Base-by-base conservation (phyloP, 2,797 vertebrate species). In the Macropodus opercularis region DNA sequence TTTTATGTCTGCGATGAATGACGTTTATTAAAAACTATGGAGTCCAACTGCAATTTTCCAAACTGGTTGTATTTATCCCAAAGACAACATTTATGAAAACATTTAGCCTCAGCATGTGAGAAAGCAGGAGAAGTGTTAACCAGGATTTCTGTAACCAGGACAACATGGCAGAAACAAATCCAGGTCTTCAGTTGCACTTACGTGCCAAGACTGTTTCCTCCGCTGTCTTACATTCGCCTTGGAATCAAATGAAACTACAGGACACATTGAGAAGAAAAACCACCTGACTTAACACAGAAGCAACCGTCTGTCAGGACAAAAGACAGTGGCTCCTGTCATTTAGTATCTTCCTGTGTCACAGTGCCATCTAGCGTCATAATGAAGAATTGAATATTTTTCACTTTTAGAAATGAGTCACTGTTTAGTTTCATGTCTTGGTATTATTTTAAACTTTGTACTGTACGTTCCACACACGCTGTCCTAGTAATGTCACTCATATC, bases 331-430 rank as follows among this genome's bases (percentile, higher is more conserved):
- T 35, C 6, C 14, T 13, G 6, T 22, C n/a, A 24, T 26, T 3
- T 15, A 39, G 34, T 2, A 32, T 42, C 27, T 8, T 35, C 11
- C 42, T 63, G 65, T 87, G 78, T 84, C 72, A 84, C 80, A 87
- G 81, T 68, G 85, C 81, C 87, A 85, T 66, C 89, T 90, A 84
- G 77, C 61, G 11, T 24, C 6, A 21, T 31, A 13, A 36, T 8
- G 1, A 32, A 56, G 49, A 63, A 67, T 12, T 65, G 18, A 5
- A 11, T 1, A 31, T 22, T 14, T 46, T 43, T 12, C 23, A 9
- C 3, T 2, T 32, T 18, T 15, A 31, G 24, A 18, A 19, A 46
- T 19, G 22, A 19, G 40, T 9, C 6, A 57, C 6, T 8, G 21
- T 17, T 39, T 56, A 44, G 15, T 35, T 41, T 47, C 23, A 2